phyloP scores from a whole-genome alignment of 2,888 invertebrate species.

The Drosophila suboccidentalis region DNA sequence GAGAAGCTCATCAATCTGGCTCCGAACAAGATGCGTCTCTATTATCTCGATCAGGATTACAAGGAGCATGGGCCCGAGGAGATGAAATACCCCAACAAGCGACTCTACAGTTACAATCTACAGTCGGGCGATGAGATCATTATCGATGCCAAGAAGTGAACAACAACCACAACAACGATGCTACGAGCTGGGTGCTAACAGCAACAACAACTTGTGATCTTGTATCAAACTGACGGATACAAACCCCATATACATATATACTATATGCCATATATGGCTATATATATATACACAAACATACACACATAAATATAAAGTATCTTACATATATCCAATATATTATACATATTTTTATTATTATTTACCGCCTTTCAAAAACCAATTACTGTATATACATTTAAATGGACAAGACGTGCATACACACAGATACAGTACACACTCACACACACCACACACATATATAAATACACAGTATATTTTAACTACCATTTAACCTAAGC shows the following conservation, averaged over 20 bases:
- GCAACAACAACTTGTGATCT: slow-evolving; percentile 73
- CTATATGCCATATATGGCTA: slow-evolving; percentile 27
- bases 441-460: slow-evolving; percentile 11
- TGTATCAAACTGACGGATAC: slow-evolving; percentile 65
- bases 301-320: slow-evolving; percentile 20
- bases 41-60: slow-evolving; percentile 94
- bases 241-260: slow-evolving; percentile 41
- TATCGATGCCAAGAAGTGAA: slow-evolving; percentile 90
- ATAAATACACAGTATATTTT: slow-evolving; percentile 41
- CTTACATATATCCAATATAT: slow-evolving; percentile 27
- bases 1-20: slow-evolving; percentile 93
- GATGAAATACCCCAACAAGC: slow-evolving; percentile 95
- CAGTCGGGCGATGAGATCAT: slow-evolving; percentile 96
- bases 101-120: slow-evolving; percentile 96
- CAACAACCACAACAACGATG: slow-evolving; percentile 9
- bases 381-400: slow-evolving; percentile 65
- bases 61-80: slow-evolving; percentile 93
- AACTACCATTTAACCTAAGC: slow-evolving; percentile 53
- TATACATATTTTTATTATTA: slow-evolving; percentile 29
- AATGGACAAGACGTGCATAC: slow-evolving; percentile 40
- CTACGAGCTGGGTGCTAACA: slow-evolving; percentile 54
- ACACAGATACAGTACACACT: slow-evolving; percentile 15
- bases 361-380: slow-evolving; percentile 42
- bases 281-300: slow-evolving; percentile 10
- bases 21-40: slow-evolving; percentile 94